Evolutionary conservation across 2,888 invertebrate genomes (phyloP), one percentile per base, ranked within the genome.

Genomic region (Cerastoderma edule): DNA sequence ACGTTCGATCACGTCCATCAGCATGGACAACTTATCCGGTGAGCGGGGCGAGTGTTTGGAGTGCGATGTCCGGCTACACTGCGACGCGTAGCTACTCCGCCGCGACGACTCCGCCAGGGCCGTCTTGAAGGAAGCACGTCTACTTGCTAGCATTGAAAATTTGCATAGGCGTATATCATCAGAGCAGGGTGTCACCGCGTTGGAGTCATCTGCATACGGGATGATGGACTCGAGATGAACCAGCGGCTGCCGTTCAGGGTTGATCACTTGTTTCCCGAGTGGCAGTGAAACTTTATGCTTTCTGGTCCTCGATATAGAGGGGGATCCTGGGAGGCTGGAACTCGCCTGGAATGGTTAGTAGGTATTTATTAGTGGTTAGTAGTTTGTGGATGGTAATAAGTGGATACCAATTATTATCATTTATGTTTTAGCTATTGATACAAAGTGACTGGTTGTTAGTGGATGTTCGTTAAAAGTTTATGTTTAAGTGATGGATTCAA

Each of bases 171-270:
- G 46, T 22, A 81, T 81, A 67, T 98, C 98, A 94, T 98, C 98
- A 84, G 98, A 98, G 96, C 98, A 97, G 70, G 99, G 99, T 80
- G 98, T 99, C 76, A 98, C 98, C 84, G 98, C 98, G 92, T 97
- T 97, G 83, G 98, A 98, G 94, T 98, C 99, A 93, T 99, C 99
- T 73, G 98, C 98, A 93, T 97, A 99, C 75, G 98, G 98, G 91
- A 99, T 95, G 57, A 90, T 83, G 75, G 86, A 88, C 85, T 93
- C 98, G 93, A 98, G 95, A 94, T 98, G 98, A 85, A 98, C 98
- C 91, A 98, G 95, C 63, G 98, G 98, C 93, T 98, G 98, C 85
- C 97, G 95, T 93, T 98, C 98, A 92, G 97, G 77, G 46, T 81
- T 72, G 32, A 75, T 71, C 33, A 83, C 78, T 69, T 79, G 75